Base-by-base conservation (phyloP, 2,888 invertebrate species). In the Enoplolaimus lenunculus region DNA sequence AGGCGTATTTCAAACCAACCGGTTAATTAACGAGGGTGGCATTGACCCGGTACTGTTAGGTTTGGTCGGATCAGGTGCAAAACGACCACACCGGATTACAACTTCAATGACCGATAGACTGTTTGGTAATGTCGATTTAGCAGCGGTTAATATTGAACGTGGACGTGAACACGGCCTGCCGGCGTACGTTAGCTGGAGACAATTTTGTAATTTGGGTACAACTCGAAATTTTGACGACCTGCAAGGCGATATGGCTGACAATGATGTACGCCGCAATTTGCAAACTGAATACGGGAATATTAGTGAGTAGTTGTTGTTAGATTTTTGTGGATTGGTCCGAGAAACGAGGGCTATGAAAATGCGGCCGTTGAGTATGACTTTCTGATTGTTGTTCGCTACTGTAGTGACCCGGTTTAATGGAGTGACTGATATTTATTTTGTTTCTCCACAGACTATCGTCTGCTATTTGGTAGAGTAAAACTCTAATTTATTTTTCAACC, bases 1-100 rank as follows among this genome's bases (percentile, higher is more conserved):
- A 80, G 95, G 97, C 0, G 97, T 99, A 82, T 97, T 99, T 82
- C 87, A 97, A 0, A 95, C 97, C 0, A 93, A 94, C 89, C 85
- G 94, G 73, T 81, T 94, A 1, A 84, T 97, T 70, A 93, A 97
- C 69, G 94, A 97, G 84, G 95, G 93, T 45, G 98, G 93, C 28
- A 89, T 93, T 0, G 98, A 98, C 84, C 97, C 98, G 0, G 81
- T 98, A 34, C 81, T 98, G 70, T 85, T 97, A 75, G 98, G 97
- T 35, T 86, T 97, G 83, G 90, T 90, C 79, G 87, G 86, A 0
- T 87, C 88, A 1, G 87, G 93, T 0, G 92, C 93, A 0, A 97
- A 97, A 74, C 78, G 78, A 26, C 74, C 74, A 67, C 73, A 74
- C 28, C 31, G 68, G 26, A 16, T 71, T 2, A 28, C 89, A 93